Conservation (phyloP, 2,797 vertebrate species). For the Streptopelia turtur region DNA sequence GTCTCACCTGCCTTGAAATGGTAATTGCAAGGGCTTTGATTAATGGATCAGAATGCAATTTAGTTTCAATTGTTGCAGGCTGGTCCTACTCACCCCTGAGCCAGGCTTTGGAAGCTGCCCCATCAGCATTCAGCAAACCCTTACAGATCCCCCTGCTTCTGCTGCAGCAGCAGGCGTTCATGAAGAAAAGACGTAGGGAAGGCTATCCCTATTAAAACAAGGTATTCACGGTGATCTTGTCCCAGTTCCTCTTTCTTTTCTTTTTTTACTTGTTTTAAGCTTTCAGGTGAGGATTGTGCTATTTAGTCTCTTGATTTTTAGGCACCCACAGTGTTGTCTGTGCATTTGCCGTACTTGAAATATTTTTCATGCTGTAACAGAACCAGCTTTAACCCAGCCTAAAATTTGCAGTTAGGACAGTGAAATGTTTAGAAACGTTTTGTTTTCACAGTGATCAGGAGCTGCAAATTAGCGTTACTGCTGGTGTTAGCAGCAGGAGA, state of each 20-base stretch:
- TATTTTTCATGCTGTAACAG: neutral
- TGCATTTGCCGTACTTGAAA: neutral
- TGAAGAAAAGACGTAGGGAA: neutral
- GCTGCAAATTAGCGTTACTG: neutral
- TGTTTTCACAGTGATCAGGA: neutral
- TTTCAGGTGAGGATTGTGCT: slow-evolving; percentile 3
- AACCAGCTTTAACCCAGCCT: neutral
- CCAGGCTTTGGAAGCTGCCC: slow-evolving; percentile 37
- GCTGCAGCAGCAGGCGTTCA: neutral
- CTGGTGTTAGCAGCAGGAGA: slow-evolving; percentile 3
- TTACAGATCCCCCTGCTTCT: neutral
- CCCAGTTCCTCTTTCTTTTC: neutral
- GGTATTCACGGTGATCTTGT: slow-evolving; percentile 16
- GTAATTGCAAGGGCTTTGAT: slow-evolving; percentile 53
- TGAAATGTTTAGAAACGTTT: neutral
- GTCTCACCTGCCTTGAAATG: slow-evolving; percentile 60
- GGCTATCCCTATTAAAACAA: slow-evolving; percentile 35
- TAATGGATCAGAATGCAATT: slow-evolving; percentile 46
- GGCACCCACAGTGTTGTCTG: neutral
- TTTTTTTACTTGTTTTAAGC: slow-evolving; percentile 34
- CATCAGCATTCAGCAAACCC: slow-evolving; percentile 20
- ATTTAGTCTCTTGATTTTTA: neutral
- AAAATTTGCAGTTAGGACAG: neutral
- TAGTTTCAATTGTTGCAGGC: slow-evolving; percentile 37
- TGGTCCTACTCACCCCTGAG: neutral